These are phyloP conservation scores for Danio tinwini DNA, from an alignment of 2,797 vertebrate species.

Conservation along the genomic window DNA sequence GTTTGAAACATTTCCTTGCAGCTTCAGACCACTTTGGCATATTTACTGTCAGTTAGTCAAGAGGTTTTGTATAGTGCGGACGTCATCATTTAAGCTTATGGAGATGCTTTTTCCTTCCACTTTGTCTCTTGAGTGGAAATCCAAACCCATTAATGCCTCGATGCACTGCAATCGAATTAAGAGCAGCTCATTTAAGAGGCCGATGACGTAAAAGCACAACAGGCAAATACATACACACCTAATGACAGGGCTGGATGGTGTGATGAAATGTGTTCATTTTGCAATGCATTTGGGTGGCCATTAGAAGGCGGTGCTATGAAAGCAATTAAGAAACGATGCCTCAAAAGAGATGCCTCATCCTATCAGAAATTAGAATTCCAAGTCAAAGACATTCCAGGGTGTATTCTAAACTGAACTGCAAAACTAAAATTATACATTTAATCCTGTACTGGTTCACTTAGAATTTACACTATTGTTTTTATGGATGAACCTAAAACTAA, in stretches of 20 bases:
- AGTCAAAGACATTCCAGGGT: neutral
- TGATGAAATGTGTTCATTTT: neutral
- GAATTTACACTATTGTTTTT: too few relatives aligned
- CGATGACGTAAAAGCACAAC: neutral
- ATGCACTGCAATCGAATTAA: neutral
- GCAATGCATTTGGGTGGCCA: neutral
- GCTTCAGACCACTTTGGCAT: neutral
- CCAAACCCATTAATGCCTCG: conserved; percentile 27
- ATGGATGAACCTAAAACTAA: too few relatives aligned
- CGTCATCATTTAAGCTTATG: neutral
- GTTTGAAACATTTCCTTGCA: conserved; percentile 25
- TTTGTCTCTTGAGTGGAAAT: conserved; percentile 8
- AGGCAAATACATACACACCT: neutral
- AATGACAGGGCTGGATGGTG: neutral
- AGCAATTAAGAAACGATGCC: neutral
- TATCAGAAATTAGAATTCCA: neutral
- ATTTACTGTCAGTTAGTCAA: conserved; percentile 26
- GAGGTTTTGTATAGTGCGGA: neutral
- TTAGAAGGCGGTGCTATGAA: neutral
- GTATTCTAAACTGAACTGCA: too few relatives aligned
- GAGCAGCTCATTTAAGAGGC: conserved; percentile 24
- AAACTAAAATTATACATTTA: too few relatives aligned
- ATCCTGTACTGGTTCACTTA: too few relatives aligned
- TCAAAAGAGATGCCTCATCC: neutral
- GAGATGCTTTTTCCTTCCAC: conserved; percentile 3